Percentiles rank a stretch among this genome's conserved stretches.
These are phyloP conservation scores for Brachyistius frenatus DNA, from an alignment of 2,113 vertebrate genomes.

Conservation along the genomic window DNA sequence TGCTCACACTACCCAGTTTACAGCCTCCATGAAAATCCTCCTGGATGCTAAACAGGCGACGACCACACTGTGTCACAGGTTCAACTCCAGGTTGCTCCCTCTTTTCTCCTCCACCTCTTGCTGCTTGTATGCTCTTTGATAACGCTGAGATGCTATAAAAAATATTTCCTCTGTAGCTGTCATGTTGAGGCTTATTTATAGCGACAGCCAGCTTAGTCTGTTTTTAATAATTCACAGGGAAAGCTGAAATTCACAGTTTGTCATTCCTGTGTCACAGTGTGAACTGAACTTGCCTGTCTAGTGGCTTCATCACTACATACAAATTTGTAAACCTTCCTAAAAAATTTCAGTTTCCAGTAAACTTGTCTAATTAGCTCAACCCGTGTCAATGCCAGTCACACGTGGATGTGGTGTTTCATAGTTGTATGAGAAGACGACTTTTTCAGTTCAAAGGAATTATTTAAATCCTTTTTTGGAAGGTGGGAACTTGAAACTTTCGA, in stretches of 20 bases:
- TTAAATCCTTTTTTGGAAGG: not conserved
- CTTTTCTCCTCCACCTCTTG: not conserved
- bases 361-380: constrained; percentile 28
- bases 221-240: constrained; percentile 65
- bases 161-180: constrained; percentile 56
- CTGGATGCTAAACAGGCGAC: not conserved
- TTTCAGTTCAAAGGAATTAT: too few species aligned
- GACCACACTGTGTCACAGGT: constrained; percentile 39
- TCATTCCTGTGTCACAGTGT: constrained; percentile 40
- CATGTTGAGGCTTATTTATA: constrained; percentile 59
- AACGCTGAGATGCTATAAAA: constrained; percentile 42
- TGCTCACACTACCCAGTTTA: constrained; percentile 52
- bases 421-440: too few species aligned
- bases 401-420: not conserved
- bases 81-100: constrained; percentile 58
- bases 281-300: constrained; percentile 34
- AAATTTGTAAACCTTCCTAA: constrained; percentile 24
- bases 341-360: constrained; percentile 28
- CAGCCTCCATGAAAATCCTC: constrained; percentile 44
- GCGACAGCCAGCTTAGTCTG: constrained; percentile 44
- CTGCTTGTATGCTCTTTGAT: constrained; percentile 29
- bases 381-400: constrained; percentile 8
- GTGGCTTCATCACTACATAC: constrained; percentile 28
- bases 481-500: not conserved
- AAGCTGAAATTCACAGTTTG: constrained; percentile 46